Base-by-base conservation (phyloP, 2,113 vertebrate species). In the Misgurnus mizolepis region DNA sequence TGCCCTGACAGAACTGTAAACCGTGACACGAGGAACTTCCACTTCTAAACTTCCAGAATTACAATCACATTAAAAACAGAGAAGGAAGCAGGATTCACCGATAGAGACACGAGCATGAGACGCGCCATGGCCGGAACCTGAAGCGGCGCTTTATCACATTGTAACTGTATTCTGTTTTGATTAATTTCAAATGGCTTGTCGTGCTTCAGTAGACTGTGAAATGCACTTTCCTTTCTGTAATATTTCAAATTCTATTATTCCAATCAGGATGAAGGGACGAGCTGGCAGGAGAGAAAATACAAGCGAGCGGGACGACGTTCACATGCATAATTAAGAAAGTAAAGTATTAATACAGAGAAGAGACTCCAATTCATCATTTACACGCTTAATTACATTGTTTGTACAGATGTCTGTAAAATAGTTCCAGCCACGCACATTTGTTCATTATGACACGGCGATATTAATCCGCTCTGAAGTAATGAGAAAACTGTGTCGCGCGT, bases 171-270 rank as follows among this genome's bases (percentile, higher is more conserved):
- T 92, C 90, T 92, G 89, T 92, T 93, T 91, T 92, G 91, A 93
- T 92, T 92, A 90, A 93, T 92, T 93, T 92, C 84, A 91, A 92
- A 93, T 93, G 90, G 90, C 90, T 85, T 89, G 90, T 86, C 86
- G 88, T 91, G 92, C 90, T 93, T 92, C 92, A 93, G 71, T 91
- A 90, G 89, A 91, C 85, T 91, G 90, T 93, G 91, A 93, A 93
- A 91, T 91, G 89, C 89, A 92, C 89, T 93, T 92, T 92, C 86
- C 88, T 83, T 89, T 91, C 91, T 89, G 85, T 89, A 87, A 76
- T 89, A 92, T 92, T 92, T 85, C 89, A 89, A 90, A 91, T 93
- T 91, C 90, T 91, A 88, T 91, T 88, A 90, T 88, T 90, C 89
- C 83, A 79, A 88, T 85, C 81, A 43, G 72, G 69, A 74, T 74